These are phyloP conservation scores for Craterocephalus amniculus DNA, from an alignment of 2,797 vertebrate genomes.

Conservation along the genomic window DNA sequence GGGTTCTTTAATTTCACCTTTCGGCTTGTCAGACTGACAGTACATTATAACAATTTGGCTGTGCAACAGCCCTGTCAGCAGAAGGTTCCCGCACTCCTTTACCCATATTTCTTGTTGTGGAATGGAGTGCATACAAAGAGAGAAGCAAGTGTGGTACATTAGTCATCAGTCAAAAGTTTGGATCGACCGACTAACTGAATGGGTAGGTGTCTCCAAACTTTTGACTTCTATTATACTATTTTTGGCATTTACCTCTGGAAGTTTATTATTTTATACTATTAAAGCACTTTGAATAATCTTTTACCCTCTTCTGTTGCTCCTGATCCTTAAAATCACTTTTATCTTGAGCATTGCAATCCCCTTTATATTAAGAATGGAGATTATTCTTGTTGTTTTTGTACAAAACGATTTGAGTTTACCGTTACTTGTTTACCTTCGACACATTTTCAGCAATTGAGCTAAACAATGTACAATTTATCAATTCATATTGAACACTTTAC, in stretches of 20 bases:
- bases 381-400: background rate
- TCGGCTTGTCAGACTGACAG: conserved; percentile 43
- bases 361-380: conserved; percentile 38
- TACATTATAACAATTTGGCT: conserved; percentile 59
- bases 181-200: background rate
- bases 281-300: no score
- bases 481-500: background rate
- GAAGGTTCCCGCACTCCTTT: conserved; percentile 25
- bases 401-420: no score
- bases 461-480: background rate
- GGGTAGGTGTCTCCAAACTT: background rate
- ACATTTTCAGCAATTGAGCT: background rate
- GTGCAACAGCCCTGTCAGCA: conserved; percentile 53
- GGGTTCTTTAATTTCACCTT: conserved; percentile 46
- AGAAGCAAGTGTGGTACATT: conserved; percentile 10
- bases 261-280: background rate
- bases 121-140: conserved; percentile 17
- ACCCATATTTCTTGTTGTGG: conserved; percentile 9
- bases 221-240: background rate
- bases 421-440: no score
- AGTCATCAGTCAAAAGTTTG: background rate
- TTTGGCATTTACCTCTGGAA: background rate
- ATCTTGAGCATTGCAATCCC: conserved; percentile 14
- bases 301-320: no score
- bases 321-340: no score